Evolutionary conservation across 1,140 invertebrate species (phyloP).

Genomic region (Calephelis nemesis): DNA sequence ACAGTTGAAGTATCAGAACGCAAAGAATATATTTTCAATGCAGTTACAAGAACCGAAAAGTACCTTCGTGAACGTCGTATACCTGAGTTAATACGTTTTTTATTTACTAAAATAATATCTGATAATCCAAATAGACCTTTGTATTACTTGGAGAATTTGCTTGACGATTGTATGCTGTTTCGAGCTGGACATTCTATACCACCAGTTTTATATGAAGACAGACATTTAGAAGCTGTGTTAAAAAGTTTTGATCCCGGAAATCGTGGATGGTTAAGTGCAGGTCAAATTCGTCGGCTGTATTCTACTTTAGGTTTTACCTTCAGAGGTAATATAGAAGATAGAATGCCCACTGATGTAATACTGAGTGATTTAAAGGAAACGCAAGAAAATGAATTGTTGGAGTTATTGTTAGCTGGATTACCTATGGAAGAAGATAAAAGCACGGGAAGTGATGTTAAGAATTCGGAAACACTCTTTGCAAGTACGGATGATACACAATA

Average conservation of each 20-base stretch:
- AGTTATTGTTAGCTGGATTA: constrained; percentile 43
- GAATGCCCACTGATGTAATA: constrained; percentile 37
- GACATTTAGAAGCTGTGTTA: constrained; percentile 56
- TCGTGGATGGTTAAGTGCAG: constrained; percentile 53
- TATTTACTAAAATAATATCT: constrained; percentile 14
- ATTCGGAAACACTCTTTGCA: no score
- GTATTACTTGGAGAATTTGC: neutral
- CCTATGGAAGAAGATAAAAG: neutral
- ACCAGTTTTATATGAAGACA: constrained; percentile 22
- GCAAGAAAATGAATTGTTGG: constrained; percentile 53
- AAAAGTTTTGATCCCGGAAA: constrained; percentile 65
- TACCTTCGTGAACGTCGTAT: constrained; percentile 5
- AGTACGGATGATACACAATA: no score
- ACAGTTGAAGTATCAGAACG: neutral
- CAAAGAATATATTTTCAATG: constrained; percentile 10
- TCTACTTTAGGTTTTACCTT: constrained; percentile 43
- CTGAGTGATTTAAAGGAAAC: constrained; percentile 34
- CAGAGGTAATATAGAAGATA: constrained; percentile 39
- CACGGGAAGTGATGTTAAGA: neutral
- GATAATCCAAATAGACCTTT: constrained; percentile 1
- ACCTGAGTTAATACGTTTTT: constrained; percentile 13
- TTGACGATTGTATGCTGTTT: constrained; percentile 15
- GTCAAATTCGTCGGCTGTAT: constrained; percentile 51
- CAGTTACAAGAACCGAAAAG: constrained; percentile 11
- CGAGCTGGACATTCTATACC: constrained; percentile 7